Conservation (phyloP, 2,113 vertebrate species). For the Mirounga angustirostris region DNA sequence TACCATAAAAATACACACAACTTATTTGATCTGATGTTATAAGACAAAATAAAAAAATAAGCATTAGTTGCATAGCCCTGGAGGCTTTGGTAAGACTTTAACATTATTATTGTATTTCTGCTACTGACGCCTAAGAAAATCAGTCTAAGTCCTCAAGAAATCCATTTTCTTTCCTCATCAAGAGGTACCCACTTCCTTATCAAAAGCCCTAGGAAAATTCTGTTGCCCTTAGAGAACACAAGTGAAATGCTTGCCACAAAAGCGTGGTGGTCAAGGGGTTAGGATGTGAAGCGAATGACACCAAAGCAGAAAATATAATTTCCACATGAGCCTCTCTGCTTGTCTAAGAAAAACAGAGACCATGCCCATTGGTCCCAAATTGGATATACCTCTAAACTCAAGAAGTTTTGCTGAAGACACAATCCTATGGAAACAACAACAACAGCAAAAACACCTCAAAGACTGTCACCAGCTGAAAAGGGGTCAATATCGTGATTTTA, state of each 20-base stretch:
- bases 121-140: constrained; percentile 36
- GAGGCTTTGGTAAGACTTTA: background rate
- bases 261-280: background rate
- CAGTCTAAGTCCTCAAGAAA: background rate
- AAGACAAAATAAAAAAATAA: background rate
- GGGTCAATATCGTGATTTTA: too few relatives aligned
- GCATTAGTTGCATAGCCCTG: background rate
- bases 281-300: background rate
- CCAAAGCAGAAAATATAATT: background rate
- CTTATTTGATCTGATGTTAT: background rate
- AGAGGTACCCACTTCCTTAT: background rate
- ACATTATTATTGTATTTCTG: background rate
- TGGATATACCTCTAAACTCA: background rate
- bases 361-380: background rate
- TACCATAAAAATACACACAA: background rate
- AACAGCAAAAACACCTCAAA: background rate
- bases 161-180: background rate
- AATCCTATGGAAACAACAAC: background rate
- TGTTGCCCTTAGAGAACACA: background rate
- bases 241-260: background rate
- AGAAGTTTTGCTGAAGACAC: background rate
- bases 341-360: background rate
- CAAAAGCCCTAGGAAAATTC: background rate
- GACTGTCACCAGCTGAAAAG: background rate
- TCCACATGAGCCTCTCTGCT: background rate